phyloP scores from a whole-genome alignment of 2,888 invertebrate species.

The Taenaris catops region DNA sequence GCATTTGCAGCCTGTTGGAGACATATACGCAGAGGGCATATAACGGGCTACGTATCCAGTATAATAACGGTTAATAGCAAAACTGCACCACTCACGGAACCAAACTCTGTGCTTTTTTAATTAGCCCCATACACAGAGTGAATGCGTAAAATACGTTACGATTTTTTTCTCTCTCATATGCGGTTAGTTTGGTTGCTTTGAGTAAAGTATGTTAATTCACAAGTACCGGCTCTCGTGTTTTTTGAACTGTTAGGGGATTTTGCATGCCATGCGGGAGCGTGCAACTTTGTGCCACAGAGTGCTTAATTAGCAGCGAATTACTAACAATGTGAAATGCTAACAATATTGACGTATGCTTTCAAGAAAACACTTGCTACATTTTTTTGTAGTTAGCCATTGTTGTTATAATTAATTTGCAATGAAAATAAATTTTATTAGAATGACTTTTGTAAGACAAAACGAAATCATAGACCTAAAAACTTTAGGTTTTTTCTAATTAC shows the following conservation, averaged over 20 bases:
- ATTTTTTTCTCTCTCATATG: slow-evolving; percentile 52
- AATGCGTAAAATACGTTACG: slow-evolving; percentile 72
- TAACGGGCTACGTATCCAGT: no score
- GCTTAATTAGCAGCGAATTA: slow-evolving; percentile 47
- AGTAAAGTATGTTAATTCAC: slow-evolving; percentile 74
- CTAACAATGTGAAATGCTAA: slow-evolving; percentile 25
- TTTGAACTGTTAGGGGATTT: slow-evolving; percentile 27
- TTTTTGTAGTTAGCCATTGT: no score
- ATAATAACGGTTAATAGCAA: slow-evolving; percentile 75
- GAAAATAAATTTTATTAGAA: no score
- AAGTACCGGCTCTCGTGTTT: slow-evolving; percentile 54
- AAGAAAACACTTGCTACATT: slow-evolving; percentile 1
- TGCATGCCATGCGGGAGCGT: slow-evolving; percentile 20
- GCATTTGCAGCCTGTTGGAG: no score
- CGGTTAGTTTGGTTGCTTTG: slow-evolving; percentile 75
- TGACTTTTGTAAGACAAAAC: no score
- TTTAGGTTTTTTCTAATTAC: no score
- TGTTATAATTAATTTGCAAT: no score
- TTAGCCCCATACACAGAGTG: slow-evolving; percentile 71
- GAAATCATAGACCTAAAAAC: no score
- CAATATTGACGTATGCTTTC: slow-evolving; percentile 17
- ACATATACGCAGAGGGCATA: no score
- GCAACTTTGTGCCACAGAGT: slow-evolving; percentile 33
- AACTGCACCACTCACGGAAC: slow-evolving; percentile 69
- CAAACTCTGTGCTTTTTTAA: slow-evolving; percentile 76